These are phyloP conservation scores for Bedellia somnulentella DNA, from an alignment of 2,888 invertebrate species.

Conservation along the genomic window DNA sequence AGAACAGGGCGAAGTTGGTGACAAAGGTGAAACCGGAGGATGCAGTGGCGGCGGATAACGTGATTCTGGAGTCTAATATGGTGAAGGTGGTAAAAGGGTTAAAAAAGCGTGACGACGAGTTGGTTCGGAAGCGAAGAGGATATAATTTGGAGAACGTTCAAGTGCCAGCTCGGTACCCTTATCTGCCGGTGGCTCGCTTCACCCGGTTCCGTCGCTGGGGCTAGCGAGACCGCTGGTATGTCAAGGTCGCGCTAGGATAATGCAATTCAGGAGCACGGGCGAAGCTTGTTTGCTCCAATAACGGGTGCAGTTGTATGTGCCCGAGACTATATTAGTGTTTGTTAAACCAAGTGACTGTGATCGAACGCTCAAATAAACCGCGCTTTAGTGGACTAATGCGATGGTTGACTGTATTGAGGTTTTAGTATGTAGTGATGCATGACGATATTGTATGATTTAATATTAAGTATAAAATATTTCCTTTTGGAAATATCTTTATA, in stretches of 20 bases:
- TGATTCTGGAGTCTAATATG: slow-evolving; percentile 44
- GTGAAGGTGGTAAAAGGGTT: slow-evolving; percentile 34
- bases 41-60: slow-evolving; percentile 35
- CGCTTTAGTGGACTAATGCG: slow-evolving; percentile 14
- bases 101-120: slow-evolving; percentile 16
- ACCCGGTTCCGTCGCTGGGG: slow-evolving; percentile 51
- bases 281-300: slow-evolving; percentile 18
- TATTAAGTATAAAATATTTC: too few species aligned
- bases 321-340: slow-evolving; percentile 28
- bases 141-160: slow-evolving; percentile 54
- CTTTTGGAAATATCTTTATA: too few species aligned
- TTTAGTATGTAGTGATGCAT: too few species aligned
- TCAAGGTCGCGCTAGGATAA: slow-evolving; percentile 42
- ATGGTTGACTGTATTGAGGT: slow-evolving; percentile 6
- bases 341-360: slow-evolving; percentile 50
- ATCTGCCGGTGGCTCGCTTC: slow-evolving; percentile 35
- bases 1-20: slow-evolving; percentile 40
- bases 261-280: too few species aligned
- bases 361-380: slow-evolving; percentile 32
- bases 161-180: slow-evolving; percentile 50
- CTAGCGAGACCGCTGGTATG: slow-evolving; percentile 41
- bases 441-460: too few species aligned
- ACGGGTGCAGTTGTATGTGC: slow-evolving; percentile 17
- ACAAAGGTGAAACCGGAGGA: slow-evolving; percentile 41
- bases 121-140: slow-evolving; percentile 41